Evolutionary conservation across 2,113 vertebrate species (phyloP).

Genomic region (Platysternon megacephalum): DNA sequence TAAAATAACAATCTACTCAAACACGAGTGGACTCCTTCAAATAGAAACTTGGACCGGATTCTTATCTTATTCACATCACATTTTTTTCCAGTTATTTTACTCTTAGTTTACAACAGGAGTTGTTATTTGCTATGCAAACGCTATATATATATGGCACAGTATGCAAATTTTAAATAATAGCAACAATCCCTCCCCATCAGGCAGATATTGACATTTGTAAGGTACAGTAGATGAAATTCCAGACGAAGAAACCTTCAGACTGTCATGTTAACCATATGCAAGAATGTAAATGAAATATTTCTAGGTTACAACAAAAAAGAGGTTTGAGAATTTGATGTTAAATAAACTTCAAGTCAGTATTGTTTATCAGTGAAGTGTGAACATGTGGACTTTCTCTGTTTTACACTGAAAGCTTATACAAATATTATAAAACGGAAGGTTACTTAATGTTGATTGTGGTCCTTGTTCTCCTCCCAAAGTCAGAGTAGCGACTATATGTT

Average conservation of each 20-base stretch:
- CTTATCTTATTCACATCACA: background rate
- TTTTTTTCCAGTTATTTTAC: background rate
- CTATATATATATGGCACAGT: background rate
- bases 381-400: background rate
- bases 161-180: background rate
- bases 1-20: background rate
- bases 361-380: constrained; percentile 6
- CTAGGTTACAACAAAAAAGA: background rate
- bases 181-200: background rate
- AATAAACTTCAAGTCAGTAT: constrained; percentile 11
- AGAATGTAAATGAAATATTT: background rate
- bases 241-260: background rate
- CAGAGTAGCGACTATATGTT: background rate
- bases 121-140: background rate
- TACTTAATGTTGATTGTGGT: background rate
- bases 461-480: background rate
- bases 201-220: background rate
- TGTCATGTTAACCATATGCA: background rate
- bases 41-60: background rate
- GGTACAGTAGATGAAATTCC: background rate
- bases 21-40: background rate
- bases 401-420: constrained; percentile 5
- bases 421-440: background rate
- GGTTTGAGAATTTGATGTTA: constrained; percentile 6
- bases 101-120: background rate